Evolutionary conservation across 2,888 invertebrate species (phyloP).

Genomic region (Psococerastis gibbosa): DNA sequence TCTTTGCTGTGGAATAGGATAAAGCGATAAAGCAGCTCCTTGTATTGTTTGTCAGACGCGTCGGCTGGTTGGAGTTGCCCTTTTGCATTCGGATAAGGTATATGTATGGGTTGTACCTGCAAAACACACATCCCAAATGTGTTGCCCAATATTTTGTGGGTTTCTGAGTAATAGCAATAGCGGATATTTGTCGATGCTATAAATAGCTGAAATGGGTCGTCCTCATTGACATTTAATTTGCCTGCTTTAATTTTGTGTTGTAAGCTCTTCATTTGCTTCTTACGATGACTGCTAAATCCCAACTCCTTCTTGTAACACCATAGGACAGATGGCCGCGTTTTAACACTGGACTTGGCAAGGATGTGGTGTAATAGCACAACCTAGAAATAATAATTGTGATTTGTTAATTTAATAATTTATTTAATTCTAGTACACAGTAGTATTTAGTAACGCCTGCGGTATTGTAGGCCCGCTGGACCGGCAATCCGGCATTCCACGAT

Average conservation of each 20-base stretch:
- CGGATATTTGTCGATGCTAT: conserved; percentile 90
- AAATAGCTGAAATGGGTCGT: conserved; percentile 92
- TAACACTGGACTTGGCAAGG: conserved; percentile 83
- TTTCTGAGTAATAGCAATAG: conserved; percentile 93
- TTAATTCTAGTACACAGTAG: background rate
- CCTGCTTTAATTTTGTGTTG: conserved; percentile 74
- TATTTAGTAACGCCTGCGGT: background rate
- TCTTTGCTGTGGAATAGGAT: no score
- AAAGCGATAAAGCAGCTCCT: no score
- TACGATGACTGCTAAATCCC: conserved; percentile 78
- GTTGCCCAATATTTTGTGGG: conserved; percentile 92
- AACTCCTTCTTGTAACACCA: conserved; percentile 99
- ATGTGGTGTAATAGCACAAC: conserved; percentile 95
- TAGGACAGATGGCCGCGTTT: conserved; percentile 79
- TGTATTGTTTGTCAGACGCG: no score
- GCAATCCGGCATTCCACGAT: no score
- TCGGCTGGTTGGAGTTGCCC: no score
- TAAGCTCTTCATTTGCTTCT: conserved; percentile 72
- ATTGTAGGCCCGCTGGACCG: background rate
- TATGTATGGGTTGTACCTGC: no score
- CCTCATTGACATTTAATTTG: conserved; percentile 75
- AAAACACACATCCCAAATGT: conserved; percentile 92
- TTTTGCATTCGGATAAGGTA: no score
- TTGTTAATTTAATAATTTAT: background rate
- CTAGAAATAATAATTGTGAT: conserved; percentile 29